Evolutionary conservation across 2,113 vertebrate species (phyloP).

Genomic region (Pelusios castaneus): DNA sequence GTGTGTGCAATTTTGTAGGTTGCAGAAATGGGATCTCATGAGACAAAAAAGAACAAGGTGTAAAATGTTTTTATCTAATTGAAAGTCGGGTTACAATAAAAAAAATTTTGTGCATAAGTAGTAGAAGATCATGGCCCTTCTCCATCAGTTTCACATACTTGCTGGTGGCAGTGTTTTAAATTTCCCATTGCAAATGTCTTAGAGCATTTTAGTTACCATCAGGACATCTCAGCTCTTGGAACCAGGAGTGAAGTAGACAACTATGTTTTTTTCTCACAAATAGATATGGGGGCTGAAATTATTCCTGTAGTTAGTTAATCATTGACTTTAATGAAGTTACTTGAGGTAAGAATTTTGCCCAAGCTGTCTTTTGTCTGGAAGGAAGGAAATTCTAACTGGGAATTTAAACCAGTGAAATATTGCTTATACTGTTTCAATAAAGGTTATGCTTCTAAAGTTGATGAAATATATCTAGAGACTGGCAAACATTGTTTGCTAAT

Average conservation of each 20-base stretch:
- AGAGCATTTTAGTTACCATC: background rate
- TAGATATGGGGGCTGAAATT: background rate
- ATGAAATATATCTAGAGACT: background rate
- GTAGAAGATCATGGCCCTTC: background rate
- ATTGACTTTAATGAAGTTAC: background rate
- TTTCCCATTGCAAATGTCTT: background rate
- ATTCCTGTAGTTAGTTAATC: background rate
- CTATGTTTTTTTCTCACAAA: background rate
- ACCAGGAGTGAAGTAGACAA: background rate
- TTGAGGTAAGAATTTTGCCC: background rate
- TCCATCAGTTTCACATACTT: background rate
- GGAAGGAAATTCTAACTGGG: background rate
- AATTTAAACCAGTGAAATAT: background rate
- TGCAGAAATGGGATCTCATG: background rate
- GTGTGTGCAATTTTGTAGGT: background rate
- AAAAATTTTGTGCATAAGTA: background rate
- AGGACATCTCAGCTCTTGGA: background rate
- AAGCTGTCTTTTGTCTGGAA: background rate
- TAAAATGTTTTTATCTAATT: background rate
- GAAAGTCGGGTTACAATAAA: background rate
- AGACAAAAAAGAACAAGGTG: background rate
- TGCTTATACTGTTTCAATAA: background rate
- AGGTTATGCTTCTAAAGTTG: background rate
- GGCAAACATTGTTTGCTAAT: background rate
- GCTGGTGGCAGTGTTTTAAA: background rate